These are phyloP conservation scores for Meloidogyne exigua DNA, from an alignment of 1,140 invertebrate species.

Conservation along the genomic window DNA sequence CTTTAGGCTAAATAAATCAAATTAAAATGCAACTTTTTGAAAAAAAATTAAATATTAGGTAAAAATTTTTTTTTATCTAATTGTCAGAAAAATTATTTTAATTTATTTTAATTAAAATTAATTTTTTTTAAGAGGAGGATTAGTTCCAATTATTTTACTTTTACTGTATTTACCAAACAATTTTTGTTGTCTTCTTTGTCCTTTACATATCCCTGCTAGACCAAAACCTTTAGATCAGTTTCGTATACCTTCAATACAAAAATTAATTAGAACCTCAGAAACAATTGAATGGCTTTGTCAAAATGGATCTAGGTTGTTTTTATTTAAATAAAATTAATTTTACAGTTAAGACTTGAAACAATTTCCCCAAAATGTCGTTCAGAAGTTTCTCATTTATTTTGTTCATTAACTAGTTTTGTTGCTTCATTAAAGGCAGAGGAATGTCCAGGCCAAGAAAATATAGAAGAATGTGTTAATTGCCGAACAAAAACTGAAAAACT, in stretches of 20 bases:
- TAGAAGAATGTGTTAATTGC: conserved; percentile 48
- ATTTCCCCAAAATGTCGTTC: conserved; percentile 38
- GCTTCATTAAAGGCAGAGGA: conserved; percentile 29
- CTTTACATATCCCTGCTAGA: conserved; percentile 30
- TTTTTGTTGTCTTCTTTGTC: conserved; percentile 35
- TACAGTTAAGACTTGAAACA: conserved; percentile 19
- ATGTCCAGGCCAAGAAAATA: conserved; percentile 42
- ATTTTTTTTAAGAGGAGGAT: neutral
- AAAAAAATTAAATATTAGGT: neutral
- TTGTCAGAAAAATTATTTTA: too few species aligned
- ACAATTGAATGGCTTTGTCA: conserved; percentile 38
- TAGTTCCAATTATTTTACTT: neutral
- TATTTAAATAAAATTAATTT: neutral
- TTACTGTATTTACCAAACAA: neutral
- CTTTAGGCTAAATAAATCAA: neutral
- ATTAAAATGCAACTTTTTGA: neutral
- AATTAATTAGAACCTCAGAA: conserved; percentile 42
- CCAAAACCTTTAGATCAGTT: conserved; percentile 53
- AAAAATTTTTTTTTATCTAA: neutral
- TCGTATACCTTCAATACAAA: conserved; percentile 48
- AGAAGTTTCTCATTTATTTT: conserved; percentile 50
- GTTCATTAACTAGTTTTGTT: conserved; percentile 43
- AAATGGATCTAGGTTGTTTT: conserved; percentile 39
- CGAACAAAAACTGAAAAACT: conserved; percentile 31
- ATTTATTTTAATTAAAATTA: too few species aligned